These are phyloP conservation scores for Scaptomyza flava DNA, from an alignment of 2,888 invertebrate genomes.

Conservation along the genomic window DNA sequence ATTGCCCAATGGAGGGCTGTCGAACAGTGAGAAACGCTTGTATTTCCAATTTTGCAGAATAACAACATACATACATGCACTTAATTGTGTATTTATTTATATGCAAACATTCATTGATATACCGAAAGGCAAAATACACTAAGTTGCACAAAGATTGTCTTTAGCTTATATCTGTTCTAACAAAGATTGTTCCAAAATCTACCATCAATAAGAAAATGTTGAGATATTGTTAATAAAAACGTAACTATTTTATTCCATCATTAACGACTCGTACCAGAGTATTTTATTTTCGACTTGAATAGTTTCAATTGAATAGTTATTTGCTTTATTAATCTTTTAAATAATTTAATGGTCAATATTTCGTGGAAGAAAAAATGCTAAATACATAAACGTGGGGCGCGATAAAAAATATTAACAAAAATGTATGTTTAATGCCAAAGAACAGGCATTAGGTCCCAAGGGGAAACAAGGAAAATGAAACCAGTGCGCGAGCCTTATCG, in stretches of 20 bases:
- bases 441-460: neutral
- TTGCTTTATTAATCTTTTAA: neutral
- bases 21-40: slow-evolving; percentile 20
- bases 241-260: no score
- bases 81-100: neutral
- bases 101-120: no score
- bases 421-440: neutral
- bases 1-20: slow-evolving; percentile 14
- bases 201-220: no score
- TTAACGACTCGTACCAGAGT: neutral
- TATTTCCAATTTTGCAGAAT: slow-evolving; percentile 23
- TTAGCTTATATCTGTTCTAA: no score
- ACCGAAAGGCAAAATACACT: no score
- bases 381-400: slow-evolving; percentile 5
- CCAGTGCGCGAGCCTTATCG: slow-evolving; percentile 15
- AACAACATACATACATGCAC: neutral
- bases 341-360: slow-evolving; percentile 13
- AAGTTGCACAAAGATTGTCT: no score
- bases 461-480: neutral
- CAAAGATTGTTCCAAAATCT: no score
- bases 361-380: neutral
- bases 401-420: neutral
- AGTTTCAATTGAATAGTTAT: neutral
- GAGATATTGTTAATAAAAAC: no score
- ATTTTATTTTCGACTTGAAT: neutral